These are phyloP conservation scores for Paguma larvata DNA, from an alignment of 2,797 vertebrate species.

Conservation along the genomic window DNA sequence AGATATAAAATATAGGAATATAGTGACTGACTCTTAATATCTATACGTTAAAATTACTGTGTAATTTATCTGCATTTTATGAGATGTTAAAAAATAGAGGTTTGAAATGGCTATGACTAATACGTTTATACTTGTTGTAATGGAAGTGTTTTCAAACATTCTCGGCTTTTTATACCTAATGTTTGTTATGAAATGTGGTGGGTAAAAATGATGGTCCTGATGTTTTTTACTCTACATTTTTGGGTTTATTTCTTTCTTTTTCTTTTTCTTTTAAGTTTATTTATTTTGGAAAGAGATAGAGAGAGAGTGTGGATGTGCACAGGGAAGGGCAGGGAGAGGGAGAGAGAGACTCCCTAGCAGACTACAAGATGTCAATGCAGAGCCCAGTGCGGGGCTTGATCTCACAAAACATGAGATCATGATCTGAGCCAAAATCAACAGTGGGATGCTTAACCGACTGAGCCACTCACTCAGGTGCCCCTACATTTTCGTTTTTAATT, in stretches of 20 bases:
- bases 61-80: neutral
- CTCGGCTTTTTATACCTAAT: neutral
- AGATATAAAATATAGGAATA: neutral
- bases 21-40: neutral
- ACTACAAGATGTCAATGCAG: too few relatives aligned
- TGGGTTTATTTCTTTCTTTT: neutral
- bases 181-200: neutral
- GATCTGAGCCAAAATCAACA: too few relatives aligned
- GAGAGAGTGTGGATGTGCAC: too few relatives aligned
- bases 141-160: neutral
- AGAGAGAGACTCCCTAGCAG: too few relatives aligned
- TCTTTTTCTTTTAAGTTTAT: too few relatives aligned
- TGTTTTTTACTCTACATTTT: neutral
- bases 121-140: neutral
- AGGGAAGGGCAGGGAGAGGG: too few relatives aligned
- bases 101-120: neutral
- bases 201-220: neutral
- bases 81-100: neutral
- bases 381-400: too few relatives aligned
- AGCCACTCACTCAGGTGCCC: too few relatives aligned
- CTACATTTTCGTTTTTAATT: neutral
- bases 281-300: too few relatives aligned
- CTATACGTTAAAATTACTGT: neutral
- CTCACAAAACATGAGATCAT: too few relatives aligned
- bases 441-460: too few relatives aligned